Evolutionary conservation across 1,140 invertebrate genomes (phyloP).

Genomic region (Campodea augens): DNA sequence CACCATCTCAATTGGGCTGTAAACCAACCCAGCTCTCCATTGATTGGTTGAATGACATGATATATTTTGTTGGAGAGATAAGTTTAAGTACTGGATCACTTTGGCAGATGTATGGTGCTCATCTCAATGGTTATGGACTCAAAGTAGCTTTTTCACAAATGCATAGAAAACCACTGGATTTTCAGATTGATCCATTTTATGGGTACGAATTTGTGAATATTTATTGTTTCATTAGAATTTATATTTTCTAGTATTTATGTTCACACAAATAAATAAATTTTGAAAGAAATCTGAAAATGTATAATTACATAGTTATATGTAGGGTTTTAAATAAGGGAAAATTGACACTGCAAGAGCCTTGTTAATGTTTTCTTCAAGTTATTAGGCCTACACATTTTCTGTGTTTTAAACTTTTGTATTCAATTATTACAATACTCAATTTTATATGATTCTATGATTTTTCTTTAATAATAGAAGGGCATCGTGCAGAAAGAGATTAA

Average conservation of each 20-base stretch:
- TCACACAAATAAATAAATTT: no score
- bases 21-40: constrained; percentile 46
- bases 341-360: no score
- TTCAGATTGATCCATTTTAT: constrained; percentile 81
- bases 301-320: no score
- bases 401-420: no score
- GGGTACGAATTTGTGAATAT: constrained; percentile 32
- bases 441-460: no score
- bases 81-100: constrained; percentile 21
- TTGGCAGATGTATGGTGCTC: constrained; percentile 54
- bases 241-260: constrained; percentile 15
- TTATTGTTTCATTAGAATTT: background rate
- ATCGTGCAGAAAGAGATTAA: no score
- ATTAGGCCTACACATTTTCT: no score
- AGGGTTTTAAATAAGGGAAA: no score
- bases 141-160: constrained; percentile 45
- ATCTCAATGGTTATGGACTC: constrained; percentile 43
- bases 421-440: no score
- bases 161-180: constrained; percentile 40
- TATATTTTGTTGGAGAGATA: constrained; percentile 26
- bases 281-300: no score
- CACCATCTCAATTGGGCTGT: constrained; percentile 33
- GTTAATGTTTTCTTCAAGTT: no score
- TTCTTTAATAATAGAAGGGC: no score
- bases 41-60: constrained; percentile 43